Evolutionary conservation across 1,140 invertebrate genomes (phyloP).

Genomic region (Ephestia elutella): DNA sequence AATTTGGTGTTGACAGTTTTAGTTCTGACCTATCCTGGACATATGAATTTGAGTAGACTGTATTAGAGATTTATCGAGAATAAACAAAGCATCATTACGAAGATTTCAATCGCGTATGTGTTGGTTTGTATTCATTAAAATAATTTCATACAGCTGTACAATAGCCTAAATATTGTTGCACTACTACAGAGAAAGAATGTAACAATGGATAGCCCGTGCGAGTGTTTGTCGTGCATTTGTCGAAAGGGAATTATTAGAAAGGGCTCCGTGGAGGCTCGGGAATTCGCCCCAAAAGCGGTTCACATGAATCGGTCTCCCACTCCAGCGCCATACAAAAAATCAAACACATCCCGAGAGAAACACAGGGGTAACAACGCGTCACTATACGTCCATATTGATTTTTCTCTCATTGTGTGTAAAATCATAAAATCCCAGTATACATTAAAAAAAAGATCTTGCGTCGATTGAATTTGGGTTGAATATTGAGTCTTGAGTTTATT

Average conservation of each 20-base stretch:
- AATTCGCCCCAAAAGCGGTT: slow-evolving; percentile 74
- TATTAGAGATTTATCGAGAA: background rate
- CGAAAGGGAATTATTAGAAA: slow-evolving; percentile 72
- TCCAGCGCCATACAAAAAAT: slow-evolving; percentile 70
- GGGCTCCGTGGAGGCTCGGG: slow-evolving; percentile 69
- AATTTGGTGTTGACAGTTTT: slow-evolving; percentile 4
- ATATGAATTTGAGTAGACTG: too few relatives aligned
- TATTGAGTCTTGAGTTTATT: slow-evolving; percentile 67
- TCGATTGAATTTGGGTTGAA: slow-evolving; percentile 66
- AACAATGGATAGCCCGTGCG: slow-evolving; percentile 67
- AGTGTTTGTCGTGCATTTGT: slow-evolving; percentile 72
- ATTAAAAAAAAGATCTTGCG: slow-evolving; percentile 62
- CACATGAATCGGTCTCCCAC: slow-evolving; percentile 71
- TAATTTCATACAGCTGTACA: slow-evolving; percentile 38
- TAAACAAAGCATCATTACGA: background rate
- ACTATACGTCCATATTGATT: slow-evolving; percentile 71
- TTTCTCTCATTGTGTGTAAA: slow-evolving; percentile 70
- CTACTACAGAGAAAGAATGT: slow-evolving; percentile 50
- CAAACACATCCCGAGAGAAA: slow-evolving; percentile 72
- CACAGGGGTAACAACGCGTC: slow-evolving; percentile 73
- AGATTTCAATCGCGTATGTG: slow-evolving; percentile 11
- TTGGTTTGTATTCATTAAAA: slow-evolving; percentile 36
- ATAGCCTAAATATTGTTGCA: slow-evolving; percentile 52
- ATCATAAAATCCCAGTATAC: slow-evolving; percentile 61
- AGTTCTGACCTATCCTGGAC: background rate